A percentile compares a stretch with the other conserved stretches of the same genome.
Evolutionary conservation across 1,140 invertebrate species (phyloP).

Genomic region (Aplysia californica): DNA sequence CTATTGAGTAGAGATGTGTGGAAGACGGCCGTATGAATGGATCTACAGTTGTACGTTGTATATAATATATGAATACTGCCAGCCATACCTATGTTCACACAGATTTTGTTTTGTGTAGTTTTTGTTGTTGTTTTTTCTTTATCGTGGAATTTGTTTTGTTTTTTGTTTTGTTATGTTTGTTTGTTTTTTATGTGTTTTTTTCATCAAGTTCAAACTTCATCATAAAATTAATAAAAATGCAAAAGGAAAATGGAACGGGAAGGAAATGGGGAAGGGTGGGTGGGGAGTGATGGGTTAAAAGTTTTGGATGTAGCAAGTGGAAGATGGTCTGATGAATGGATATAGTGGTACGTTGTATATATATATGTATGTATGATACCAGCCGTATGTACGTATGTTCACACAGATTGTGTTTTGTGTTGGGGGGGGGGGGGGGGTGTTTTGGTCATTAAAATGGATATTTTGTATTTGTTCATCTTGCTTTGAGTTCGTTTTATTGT

Average conservation of each 20-base stretch:
- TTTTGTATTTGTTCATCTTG: too few species aligned
- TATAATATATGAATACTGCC: too few species aligned
- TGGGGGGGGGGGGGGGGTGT: background rate
- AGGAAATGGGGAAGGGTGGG: background rate
- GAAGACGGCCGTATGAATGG: too few species aligned
- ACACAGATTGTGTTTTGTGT: background rate
- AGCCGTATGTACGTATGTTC: background rate
- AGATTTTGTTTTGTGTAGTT: too few species aligned
- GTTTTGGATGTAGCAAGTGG: background rate
- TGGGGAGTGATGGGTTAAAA: background rate
- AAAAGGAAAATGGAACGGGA: background rate
- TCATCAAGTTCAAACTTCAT: background rate
- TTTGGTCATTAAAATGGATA: background rate
- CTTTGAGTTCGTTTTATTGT: background rate
- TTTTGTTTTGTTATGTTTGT: too few species aligned
- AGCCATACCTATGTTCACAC: too few species aligned
- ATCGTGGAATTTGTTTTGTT: too few species aligned
- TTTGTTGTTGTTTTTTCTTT: too few species aligned
- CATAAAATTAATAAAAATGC: background rate
- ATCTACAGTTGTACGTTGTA: too few species aligned
- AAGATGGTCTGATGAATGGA: background rate
- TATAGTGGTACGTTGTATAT: background rate
- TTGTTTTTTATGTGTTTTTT: too few species aligned
- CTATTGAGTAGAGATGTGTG: too few species aligned
- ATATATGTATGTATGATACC: background rate